Conservation (phyloP, 2,797 vertebrate genomes). For the Sparus aurata region DNA sequence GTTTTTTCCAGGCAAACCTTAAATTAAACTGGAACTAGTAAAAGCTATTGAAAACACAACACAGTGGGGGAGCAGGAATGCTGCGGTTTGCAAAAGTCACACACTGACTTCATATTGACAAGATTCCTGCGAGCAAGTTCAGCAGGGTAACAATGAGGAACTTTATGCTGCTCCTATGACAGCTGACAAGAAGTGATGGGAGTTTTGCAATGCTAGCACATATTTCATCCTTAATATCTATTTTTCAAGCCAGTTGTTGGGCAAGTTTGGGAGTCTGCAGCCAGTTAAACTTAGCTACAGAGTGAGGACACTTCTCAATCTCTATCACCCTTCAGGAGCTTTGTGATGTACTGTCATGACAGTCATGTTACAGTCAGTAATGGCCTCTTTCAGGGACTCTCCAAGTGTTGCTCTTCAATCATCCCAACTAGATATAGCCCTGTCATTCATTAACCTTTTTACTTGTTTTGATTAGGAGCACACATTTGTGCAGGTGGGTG, state of each 20-base stretch:
- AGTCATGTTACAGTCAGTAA: background rate
- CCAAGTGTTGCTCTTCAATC: background rate
- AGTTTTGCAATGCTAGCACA: conserved; percentile 46
- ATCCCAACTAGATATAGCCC: background rate
- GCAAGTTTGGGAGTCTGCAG: conserved; percentile 44
- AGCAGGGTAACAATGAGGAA: conserved; percentile 47
- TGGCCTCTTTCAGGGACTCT: background rate
- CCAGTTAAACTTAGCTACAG: conserved; percentile 27
- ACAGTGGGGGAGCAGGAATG: conserved; percentile 44
- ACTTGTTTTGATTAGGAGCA: background rate
- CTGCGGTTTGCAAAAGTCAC: conserved; percentile 64
- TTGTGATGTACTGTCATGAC: conserved; percentile 8
- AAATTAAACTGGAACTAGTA: conserved; percentile 66
- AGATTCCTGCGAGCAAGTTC: conserved; percentile 42
- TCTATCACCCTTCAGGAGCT: conserved; percentile 4
- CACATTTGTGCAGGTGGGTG: background rate
- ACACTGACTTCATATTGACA: conserved; percentile 46
- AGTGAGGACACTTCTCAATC: conserved; percentile 9
- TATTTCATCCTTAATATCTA: conserved; percentile 46
- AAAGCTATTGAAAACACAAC: conserved; percentile 59
- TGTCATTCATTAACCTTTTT: background rate
- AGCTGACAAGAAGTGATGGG: conserved; percentile 56
- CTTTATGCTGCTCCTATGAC: conserved; percentile 30
- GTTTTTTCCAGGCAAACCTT: conserved; percentile 39
- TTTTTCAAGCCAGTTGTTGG: conserved; percentile 39